phyloP scores from a whole-genome alignment of 2,113 vertebrate genomes.

The Psettodes erumei region DNA sequence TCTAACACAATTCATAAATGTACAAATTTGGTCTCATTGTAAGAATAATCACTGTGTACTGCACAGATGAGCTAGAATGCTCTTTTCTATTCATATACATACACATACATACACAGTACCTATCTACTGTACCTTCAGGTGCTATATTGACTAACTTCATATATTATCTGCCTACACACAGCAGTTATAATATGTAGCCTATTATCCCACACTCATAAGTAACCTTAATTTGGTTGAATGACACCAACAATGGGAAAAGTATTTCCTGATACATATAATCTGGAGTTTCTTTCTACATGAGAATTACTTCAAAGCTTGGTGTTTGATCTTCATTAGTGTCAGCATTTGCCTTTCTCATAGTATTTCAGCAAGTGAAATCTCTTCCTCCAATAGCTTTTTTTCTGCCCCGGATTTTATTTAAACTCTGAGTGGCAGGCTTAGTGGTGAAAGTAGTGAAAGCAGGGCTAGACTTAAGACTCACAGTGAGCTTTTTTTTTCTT shows the following conservation, averaged over 20 bases:
- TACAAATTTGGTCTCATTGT: neutral
- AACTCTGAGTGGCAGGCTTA: constrained; percentile 39
- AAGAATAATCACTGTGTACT: constrained; percentile 4
- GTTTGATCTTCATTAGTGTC: constrained; percentile 45
- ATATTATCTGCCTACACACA: constrained; percentile 32
- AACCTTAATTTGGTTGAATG: neutral
- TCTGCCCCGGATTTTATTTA: constrained; percentile 36
- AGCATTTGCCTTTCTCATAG: constrained; percentile 37
- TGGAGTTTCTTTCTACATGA: constrained; percentile 15
- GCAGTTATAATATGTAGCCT: constrained; percentile 15
- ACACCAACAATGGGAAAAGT: constrained; percentile 8
- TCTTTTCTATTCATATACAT: constrained; percentile 25
- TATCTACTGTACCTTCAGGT: constrained; percentile 16
- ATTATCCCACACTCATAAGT: constrained; percentile 8
- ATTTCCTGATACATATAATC: constrained; percentile 11
- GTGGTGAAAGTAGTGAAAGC: constrained; percentile 27
- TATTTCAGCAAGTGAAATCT: constrained; percentile 39
- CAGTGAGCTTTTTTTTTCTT: constrained; percentile 4
- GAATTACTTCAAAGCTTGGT: constrained; percentile 16
- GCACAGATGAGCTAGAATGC: constrained; percentile 8
- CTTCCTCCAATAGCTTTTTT: constrained; percentile 33
- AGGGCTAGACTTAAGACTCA: constrained; percentile 7
- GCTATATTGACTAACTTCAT: constrained; percentile 12
- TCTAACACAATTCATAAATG: neutral
- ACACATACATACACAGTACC: constrained; percentile 26